A percentile compares a stretch with the other conserved stretches of the same genome.
phyloP scores from a whole-genome alignment of 1,140 invertebrate genomes.

The Conus betulinus region DNA sequence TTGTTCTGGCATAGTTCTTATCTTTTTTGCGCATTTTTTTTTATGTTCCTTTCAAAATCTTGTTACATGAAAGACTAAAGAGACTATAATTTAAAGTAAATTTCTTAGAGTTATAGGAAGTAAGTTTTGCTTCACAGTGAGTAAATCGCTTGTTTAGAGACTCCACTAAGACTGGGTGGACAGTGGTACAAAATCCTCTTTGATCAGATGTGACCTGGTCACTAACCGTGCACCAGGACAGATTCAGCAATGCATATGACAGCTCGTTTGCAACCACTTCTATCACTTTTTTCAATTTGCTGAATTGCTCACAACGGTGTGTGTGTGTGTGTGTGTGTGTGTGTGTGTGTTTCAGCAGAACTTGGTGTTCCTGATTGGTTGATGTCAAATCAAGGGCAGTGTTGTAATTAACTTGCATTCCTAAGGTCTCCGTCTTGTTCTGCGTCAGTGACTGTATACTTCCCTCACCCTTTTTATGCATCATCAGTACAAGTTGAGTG shows the following conservation, averaged over 20 bases:
- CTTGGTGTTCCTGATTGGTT: too few relatives aligned
- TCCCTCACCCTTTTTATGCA: background rate
- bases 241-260: background rate
- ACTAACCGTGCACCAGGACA: background rate
- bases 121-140: too few relatives aligned
- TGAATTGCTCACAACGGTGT: background rate
- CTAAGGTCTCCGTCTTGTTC: background rate
- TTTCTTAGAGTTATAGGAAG: too few relatives aligned
- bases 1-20: too few relatives aligned
- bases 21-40: too few relatives aligned
- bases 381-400: background rate
- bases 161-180: too few relatives aligned
- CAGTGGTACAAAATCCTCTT: background rate
- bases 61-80: too few relatives aligned
- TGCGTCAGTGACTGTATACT: background rate
- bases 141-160: too few relatives aligned
- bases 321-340: background rate
- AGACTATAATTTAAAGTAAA: too few relatives aligned
- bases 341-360: background rate
- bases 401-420: background rate
- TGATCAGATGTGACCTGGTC: background rate
- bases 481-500: background rate
- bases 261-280: background rate
- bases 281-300: background rate
- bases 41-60: too few relatives aligned